A percentile compares a stretch with the other conserved stretches of the same genome.
phyloP scores from a whole-genome alignment of 2,113 vertebrate species.

The Epinephelus moara region DNA sequence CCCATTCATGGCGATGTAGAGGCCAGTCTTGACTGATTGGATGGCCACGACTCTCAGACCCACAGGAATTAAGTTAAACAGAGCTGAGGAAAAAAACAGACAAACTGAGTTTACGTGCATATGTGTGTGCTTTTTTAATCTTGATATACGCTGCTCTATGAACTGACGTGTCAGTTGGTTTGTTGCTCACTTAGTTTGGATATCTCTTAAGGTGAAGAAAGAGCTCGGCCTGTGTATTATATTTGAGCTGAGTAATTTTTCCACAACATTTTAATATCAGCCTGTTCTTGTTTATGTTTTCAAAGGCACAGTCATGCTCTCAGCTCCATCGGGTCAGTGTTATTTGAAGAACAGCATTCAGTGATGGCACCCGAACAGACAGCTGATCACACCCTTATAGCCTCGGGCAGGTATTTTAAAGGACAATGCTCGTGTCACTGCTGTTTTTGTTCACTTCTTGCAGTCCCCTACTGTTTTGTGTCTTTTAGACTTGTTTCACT shows the following conservation, averaged over 20 bases:
- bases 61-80: conserved; percentile 98
- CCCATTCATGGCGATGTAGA: conserved; percentile 97
- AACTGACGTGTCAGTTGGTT: neutral
- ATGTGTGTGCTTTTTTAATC: neutral
- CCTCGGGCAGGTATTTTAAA: conserved; percentile 15
- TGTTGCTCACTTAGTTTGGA: conserved; percentile 31
- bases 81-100: conserved; percentile 84
- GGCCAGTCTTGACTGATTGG: conserved; percentile 96
- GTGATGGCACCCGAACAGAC: conserved; percentile 30
- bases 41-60: conserved; percentile 96
- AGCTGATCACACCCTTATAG: conserved; percentile 22
- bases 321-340: conserved; percentile 34
- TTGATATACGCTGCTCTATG: neutral
- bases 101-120: neutral
- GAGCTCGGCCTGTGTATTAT: neutral
- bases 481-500: neutral
- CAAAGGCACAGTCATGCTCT: neutral
- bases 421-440: neutral
- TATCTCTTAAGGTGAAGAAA: neutral
- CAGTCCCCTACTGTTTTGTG: neutral
- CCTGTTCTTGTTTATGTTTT: neutral
- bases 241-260: neutral
- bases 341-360: conserved; percentile 38
- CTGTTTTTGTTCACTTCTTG: conserved; percentile 24
- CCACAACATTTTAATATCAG: conserved; percentile 21